phyloP scores from a whole-genome alignment of 1,140 invertebrate species.

The Drosophila leontia region DNA sequence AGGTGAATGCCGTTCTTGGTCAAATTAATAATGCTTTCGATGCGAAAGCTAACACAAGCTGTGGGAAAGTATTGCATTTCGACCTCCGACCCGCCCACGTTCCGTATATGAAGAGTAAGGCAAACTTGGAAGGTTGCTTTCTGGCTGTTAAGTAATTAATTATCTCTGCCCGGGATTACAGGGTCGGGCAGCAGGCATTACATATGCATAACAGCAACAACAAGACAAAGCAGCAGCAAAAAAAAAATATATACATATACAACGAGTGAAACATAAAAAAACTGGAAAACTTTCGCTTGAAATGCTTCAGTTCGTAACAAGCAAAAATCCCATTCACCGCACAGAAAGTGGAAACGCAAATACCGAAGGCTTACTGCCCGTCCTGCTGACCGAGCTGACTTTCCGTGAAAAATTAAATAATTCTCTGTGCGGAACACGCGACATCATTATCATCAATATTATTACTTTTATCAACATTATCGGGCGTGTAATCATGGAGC shows the following conservation, averaged over 20 bases:
- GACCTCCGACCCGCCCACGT: constrained; percentile 18
- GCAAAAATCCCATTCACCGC: constrained; percentile 14
- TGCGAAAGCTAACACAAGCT: not conserved
- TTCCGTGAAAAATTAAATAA: constrained; percentile 40
- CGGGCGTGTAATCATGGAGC: constrained; percentile 33
- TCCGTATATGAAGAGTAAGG: constrained; percentile 38
- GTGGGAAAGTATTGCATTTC: constrained; percentile 6
- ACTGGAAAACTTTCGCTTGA: constrained; percentile 29
- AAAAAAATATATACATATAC: not conserved
- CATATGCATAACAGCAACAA: constrained; percentile 25
- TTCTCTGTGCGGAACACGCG: constrained; percentile 16
- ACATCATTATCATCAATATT: constrained; percentile 46
- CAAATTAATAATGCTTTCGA: constrained; percentile 20
- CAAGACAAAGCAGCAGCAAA: constrained; percentile 16
- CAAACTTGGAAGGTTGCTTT: not conserved
- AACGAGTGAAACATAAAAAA: not conserved
- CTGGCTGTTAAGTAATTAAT: constrained; percentile 65
- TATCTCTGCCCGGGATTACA: constrained; percentile 58
- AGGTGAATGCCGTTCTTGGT: constrained; percentile 8
- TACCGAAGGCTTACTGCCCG: constrained; percentile 26
- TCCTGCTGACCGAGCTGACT: constrained; percentile 19
- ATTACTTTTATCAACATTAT: constrained; percentile 49
- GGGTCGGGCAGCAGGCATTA: constrained; percentile 48
- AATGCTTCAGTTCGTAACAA: constrained; percentile 24
- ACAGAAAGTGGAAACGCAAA: constrained; percentile 23